Percentiles rank a stretch among this genome's conserved stretches.
phyloP scores from a whole-genome alignment of 2,888 invertebrate species.

The Furcula furcula region DNA sequence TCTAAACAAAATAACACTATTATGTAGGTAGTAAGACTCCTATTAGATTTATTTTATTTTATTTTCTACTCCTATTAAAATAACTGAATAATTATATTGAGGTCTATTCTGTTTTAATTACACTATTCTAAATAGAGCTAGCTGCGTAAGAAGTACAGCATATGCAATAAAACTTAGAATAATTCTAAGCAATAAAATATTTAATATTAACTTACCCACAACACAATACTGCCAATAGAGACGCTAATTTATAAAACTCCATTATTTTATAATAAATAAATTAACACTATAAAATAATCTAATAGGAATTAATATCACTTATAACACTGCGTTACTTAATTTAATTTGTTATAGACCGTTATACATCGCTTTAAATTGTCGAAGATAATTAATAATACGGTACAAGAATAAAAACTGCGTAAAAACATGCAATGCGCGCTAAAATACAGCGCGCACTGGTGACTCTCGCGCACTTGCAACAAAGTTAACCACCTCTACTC shows the following conservation, averaged over 20 bases:
- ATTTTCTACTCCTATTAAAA: too few relatives aligned
- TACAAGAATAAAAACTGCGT: background rate
- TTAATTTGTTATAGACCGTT: constrained; percentile 6
- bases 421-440: constrained; percentile 24
- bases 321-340: constrained; percentile 11
- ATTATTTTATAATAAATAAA: constrained; percentile 14
- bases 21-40: too few relatives aligned
- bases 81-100: too few relatives aligned
- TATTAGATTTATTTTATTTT: too few relatives aligned
- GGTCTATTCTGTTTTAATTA: too few relatives aligned
- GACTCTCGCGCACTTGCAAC: constrained; percentile 18
- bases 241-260: constrained; percentile 16
- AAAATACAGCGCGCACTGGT: constrained; percentile 27
- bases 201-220: constrained; percentile 18
- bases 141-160: too few relatives aligned
- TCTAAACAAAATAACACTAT: too few relatives aligned
- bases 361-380: constrained; percentile 7
- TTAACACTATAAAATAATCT: constrained; percentile 6
- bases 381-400: background rate
- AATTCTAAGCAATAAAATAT: background rate
- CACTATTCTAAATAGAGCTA: too few relatives aligned
- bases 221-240: constrained; percentile 25
- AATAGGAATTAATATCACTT: constrained; percentile 19
- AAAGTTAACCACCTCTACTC: constrained; percentile 8
- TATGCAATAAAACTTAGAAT: too few relatives aligned